phyloP scores from a whole-genome alignment of 2,113 vertebrate species.

The Corydoras maculifer region DNA sequence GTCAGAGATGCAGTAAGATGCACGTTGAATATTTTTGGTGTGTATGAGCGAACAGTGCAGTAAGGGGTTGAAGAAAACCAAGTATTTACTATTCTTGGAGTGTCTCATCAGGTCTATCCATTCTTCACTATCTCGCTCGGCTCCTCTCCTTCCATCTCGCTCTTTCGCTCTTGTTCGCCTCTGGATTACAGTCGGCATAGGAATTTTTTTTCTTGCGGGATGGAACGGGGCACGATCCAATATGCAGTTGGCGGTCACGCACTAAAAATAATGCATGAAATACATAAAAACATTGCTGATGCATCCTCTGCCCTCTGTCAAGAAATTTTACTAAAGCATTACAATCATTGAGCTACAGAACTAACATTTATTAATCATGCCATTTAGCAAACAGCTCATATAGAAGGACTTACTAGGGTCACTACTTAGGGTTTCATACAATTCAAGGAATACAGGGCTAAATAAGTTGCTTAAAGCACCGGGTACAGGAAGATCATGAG shows the following conservation, averaged over 20 bases:
- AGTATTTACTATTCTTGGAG: conserved; percentile 47
- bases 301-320: not conserved
- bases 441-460: no score
- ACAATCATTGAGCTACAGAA: no score
- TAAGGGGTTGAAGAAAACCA: conserved; percentile 30
- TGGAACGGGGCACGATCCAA: conserved; percentile 16
- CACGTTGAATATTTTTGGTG: not conserved
- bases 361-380: no score
- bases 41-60: conserved; percentile 6
- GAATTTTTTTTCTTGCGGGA: conserved; percentile 30
- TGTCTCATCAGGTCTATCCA: conserved; percentile 40
- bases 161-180: conserved; percentile 39
- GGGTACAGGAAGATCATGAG: no score
- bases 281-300: conserved; percentile 29
- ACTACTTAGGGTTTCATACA: no score
- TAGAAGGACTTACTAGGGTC: no score
- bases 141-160: conserved; percentile 31
- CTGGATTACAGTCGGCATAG: conserved; percentile 43
- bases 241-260: not conserved
- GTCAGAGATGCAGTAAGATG: not conserved
- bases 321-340: no score
- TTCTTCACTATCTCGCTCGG: conserved; percentile 29
- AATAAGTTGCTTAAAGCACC: no score
- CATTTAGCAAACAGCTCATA: no score
- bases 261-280: conserved; percentile 17